Conservation (phyloP, 2,888 invertebrate species). For the Pseudococcus longispinus region DNA sequence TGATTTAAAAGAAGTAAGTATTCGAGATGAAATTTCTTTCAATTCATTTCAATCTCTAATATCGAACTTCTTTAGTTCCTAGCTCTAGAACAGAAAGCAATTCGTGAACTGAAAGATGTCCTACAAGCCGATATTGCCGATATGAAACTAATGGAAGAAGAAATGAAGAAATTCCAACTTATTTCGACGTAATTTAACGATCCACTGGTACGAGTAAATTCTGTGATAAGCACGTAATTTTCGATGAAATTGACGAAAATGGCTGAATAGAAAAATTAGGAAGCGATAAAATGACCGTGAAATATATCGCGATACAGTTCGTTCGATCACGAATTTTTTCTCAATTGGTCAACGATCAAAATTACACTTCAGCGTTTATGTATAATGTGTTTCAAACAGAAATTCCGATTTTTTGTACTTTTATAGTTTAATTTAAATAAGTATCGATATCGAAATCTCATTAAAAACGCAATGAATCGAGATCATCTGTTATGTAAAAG, state of each 20-base stretch:
- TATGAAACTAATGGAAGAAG: slow-evolving; percentile 71
- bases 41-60: background rate
- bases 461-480: background rate
- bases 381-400: background rate
- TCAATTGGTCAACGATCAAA: too few species aligned
- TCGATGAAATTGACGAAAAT: background rate
- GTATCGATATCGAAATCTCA: background rate
- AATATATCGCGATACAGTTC: background rate
- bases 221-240: background rate
- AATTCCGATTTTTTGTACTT: background rate
- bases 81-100: slow-evolving; percentile 85
- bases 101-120: slow-evolving; percentile 83
- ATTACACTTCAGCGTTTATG: background rate
- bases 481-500: background rate
- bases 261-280: background rate
- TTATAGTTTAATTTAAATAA: background rate
- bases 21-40: background rate
- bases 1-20: slow-evolving; percentile 48
- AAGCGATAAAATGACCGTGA: too few species aligned
- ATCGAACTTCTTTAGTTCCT: slow-evolving; percentile 71
- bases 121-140: slow-evolving; percentile 81
- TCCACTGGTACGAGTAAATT: background rate
- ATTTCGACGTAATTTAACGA: slow-evolving; percentile 38
- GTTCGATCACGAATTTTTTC: background rate
- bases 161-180: slow-evolving; percentile 58